These are phyloP conservation scores for Sympetrum striolatum DNA, from an alignment of 2,888 invertebrate species.

Conservation along the genomic window DNA sequence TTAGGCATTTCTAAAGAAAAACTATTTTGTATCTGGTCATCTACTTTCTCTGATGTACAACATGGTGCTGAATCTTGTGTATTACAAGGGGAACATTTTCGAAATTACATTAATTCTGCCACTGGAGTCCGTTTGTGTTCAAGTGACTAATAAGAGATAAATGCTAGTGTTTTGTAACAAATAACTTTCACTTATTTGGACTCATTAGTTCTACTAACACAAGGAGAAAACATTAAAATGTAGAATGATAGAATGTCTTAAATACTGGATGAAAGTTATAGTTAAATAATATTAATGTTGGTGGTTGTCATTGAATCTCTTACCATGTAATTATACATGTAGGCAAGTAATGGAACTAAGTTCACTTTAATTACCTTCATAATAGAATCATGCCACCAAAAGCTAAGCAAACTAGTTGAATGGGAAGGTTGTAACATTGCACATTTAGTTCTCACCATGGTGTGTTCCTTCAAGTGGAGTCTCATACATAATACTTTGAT, in stretches of 20 bases:
- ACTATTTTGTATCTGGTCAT: constrained; percentile 22
- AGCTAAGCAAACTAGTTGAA: not conserved
- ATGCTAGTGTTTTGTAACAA: not conserved
- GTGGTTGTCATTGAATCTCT: constrained; percentile 5
- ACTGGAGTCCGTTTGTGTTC: constrained; percentile 29
- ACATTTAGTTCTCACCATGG: constrained; percentile 22
- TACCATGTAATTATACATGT: not conserved
- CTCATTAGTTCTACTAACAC: not conserved
- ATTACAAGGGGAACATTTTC: not conserved
- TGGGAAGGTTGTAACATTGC: not conserved
- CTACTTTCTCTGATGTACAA: constrained; percentile 13
- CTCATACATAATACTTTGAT: not conserved
- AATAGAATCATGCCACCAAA: not conserved
- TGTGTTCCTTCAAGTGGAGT: constrained; percentile 34
- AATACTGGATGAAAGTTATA: not conserved
- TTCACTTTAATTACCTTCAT: not conserved
- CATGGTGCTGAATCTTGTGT: constrained; percentile 36
- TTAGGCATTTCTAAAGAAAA: not conserved
- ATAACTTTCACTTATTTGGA: constrained; percentile 12
- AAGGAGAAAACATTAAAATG: not conserved
- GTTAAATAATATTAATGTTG: not conserved
- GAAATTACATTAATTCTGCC: not conserved
- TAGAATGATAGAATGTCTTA: not conserved
- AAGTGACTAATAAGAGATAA: constrained; percentile 17
- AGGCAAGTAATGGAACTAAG: not conserved